These are phyloP conservation scores for Alosa sapidissima DNA, from an alignment of 2,797 vertebrate species.

Conservation along the genomic window DNA sequence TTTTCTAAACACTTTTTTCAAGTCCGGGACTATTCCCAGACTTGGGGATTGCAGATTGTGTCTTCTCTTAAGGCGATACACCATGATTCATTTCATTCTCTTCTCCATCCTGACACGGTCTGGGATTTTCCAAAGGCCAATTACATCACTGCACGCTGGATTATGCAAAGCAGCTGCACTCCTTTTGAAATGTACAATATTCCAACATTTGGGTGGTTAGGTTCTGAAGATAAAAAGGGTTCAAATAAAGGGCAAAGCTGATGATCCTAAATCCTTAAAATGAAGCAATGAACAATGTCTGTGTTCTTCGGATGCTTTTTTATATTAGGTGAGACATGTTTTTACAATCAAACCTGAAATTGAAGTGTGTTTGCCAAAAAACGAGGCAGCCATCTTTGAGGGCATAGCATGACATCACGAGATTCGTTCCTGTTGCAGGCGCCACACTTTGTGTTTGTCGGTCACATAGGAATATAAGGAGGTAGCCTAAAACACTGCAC, in stretches of 20 bases:
- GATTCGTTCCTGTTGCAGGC: too few relatives aligned
- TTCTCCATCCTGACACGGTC: neutral
- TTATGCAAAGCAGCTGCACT: constrained; percentile 70
- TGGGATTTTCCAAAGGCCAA: constrained; percentile 4
- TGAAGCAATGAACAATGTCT: too few relatives aligned
- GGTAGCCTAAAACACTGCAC: too few relatives aligned
- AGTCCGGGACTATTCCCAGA: too few relatives aligned
- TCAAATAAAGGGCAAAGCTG: constrained; percentile 61
- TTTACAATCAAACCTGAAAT: too few relatives aligned
- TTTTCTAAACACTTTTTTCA: neutral
- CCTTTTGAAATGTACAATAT: constrained; percentile 70
- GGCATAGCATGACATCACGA: too few relatives aligned
- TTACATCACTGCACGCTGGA: constrained; percentile 55
- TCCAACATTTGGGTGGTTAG: constrained; percentile 55
- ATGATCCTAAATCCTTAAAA: neutral
- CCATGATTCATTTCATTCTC: neutral
- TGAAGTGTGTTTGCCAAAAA: too few relatives aligned
- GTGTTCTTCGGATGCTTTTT: too few relatives aligned
- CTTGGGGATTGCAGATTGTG: neutral
- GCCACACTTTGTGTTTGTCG: too few relatives aligned
- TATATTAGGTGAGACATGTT: too few relatives aligned
- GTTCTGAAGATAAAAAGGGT: constrained; percentile 65
- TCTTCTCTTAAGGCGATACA: neutral
- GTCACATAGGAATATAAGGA: too few relatives aligned
- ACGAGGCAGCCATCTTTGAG: too few relatives aligned